Evolutionary conservation across 2,888 invertebrate genomes (phyloP).

Genomic region (Exephanes ischioxanthus): DNA sequence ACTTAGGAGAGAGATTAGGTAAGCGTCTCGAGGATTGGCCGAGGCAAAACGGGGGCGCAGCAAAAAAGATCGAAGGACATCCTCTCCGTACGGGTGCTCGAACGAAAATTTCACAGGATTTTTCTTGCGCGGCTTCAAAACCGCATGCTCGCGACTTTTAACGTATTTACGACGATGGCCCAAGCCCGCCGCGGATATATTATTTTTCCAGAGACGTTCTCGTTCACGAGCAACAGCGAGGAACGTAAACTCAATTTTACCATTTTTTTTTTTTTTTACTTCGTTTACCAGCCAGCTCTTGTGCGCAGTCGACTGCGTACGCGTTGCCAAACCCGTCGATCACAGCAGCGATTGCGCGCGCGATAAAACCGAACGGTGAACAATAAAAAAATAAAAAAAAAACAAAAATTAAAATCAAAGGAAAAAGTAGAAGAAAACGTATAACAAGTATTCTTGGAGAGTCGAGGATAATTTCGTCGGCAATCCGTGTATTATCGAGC

Average conservation of each 20-base stretch:
- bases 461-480: background rate
- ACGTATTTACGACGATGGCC: conserved; percentile 23
- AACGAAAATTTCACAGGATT: conserved; percentile 62
- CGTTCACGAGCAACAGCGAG: conserved; percentile 2
- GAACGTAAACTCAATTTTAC: background rate
- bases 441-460: background rate
- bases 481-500: conserved; percentile 26
- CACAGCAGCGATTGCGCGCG: background rate
- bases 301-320: background rate
- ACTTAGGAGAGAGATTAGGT: conserved; percentile 57
- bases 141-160: background rate
- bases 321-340: conserved; percentile 17
- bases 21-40: conserved; percentile 32
- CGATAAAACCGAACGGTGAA: background rate
- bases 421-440: background rate
- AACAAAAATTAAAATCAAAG: background rate
- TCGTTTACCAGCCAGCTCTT: background rate
- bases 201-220: conserved; percentile 28
- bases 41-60: conserved; percentile 37
- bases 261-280: background rate
- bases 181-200: background rate
- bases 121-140: conserved; percentile 22
- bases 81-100: conserved; percentile 36
- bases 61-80: conserved; percentile 62
- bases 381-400: background rate